Base-by-base conservation (phyloP, 2,888 invertebrate genomes). In the Griposia aprilina region DNA sequence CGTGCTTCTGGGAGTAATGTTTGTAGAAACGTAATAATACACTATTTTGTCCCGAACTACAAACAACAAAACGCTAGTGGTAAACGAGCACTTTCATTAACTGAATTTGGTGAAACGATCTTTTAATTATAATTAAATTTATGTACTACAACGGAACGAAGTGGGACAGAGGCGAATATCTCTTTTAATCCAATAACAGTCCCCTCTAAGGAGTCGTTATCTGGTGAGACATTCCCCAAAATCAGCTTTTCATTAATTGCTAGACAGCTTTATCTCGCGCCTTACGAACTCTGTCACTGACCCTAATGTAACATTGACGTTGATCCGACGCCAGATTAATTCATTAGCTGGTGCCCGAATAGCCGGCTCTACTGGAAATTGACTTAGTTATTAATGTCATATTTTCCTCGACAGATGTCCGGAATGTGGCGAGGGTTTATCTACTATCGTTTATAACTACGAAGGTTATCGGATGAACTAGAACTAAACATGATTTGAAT, bases 231-330 rank as follows among this genome's bases (percentile, higher is more conserved):
- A 92, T 93, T 91, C 89, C 90, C 92, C 92, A 88, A 93, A 94
- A 95, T 94, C 95, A 94, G 95, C 94, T 94, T 93, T 94, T 94
- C 95, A 94, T 96, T 96, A 94, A 96, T 95, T 95, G 95, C 91
- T 91, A 85, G 92, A 90, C 92, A 92, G 91, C 91, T 92, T 94
- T 94, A 95, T 95, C 93, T 92, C 82, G 88, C 81, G 85, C 86
- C 89, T 88, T 90, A 85, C 88, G 91, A 90, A 90, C 91, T 91
- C 90, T 89, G 92, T 90, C 92, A 92, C 91, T 91, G 93, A 91
- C 93, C 93, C 90, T 93, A 91, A 93, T 92, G 92, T 91, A 90
- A 87, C 93, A 93, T 89, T 94, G 95, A 95, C 94, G 93, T 91
- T 93, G 92, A 95, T 95, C 94, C 91, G 94, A 94, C 94, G 92